Base-by-base conservation (phyloP, 2,888 invertebrate species). In the Mayetiola destructor region DNA sequence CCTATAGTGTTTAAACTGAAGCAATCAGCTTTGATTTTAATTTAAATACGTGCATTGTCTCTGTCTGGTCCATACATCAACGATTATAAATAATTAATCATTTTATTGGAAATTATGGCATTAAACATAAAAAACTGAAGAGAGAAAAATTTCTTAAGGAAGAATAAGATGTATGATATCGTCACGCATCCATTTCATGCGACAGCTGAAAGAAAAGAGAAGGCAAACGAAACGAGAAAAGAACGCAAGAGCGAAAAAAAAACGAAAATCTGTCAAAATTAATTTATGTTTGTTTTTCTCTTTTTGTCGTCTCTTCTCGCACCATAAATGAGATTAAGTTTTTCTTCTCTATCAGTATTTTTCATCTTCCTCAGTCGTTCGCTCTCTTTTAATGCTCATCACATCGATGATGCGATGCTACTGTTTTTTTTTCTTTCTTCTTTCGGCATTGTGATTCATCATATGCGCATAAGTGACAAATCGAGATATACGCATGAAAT, bases 251-350 rank as follows among this genome's bases (percentile, higher is more conserved):
- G 27, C 14, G 14, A 27, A 48, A 48, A 48, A 42, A 48, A 48
- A n/a, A n/a, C n/a, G n/a, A n/a, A n/a, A 48, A 48, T 48, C 48
- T 71, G 71, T 71, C 71, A 71, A 67, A 68, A 69, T 70, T 66
- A 72, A 71, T 72, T 71, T 72, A 72, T 71, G 69, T 71, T 71
- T 72, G 70, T 71, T 71, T 71, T 68, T 48, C 48, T 23, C 48
- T 23, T n/a, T n/a, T n/a, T n/a, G n/a, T n/a, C n/a, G n/a, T n/a
- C n/a, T n/a, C 27, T 27, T 48, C 48, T 48, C 48, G 48, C 48
- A 48, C 48, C 48, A 48, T 48, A 48, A 48, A 48, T 48, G 27
- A 27, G 65, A 65, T 62, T 67, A 69, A 68, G 68, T 65, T 58
- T 55, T 57, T 58, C 48, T 58, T 40, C 18, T 48, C 23, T 56